These are phyloP conservation scores for Apodemia zela DNA, from an alignment of 2,888 invertebrate species.

Conservation along the genomic window DNA sequence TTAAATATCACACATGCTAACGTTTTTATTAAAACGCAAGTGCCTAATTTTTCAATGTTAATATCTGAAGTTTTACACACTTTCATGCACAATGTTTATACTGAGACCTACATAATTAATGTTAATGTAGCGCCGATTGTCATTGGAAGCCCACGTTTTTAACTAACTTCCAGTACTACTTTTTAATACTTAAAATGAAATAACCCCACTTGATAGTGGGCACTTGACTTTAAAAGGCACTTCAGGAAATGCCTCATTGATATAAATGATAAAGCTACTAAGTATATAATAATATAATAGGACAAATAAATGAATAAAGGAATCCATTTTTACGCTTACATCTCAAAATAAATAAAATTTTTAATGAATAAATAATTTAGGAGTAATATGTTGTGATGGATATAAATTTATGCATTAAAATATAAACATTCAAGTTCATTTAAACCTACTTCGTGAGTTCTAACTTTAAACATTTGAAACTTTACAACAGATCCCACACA, in stretches of 20 bases:
- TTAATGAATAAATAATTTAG: neutral
- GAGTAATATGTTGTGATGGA: neutral
- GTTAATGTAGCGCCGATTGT: neutral
- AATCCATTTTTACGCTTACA: neutral
- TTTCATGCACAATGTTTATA: neutral
- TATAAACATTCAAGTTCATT: neutral
- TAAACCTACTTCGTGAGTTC: conserved; percentile 7
- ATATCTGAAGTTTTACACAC: neutral
- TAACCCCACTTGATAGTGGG: neutral
- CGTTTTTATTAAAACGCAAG: neutral
- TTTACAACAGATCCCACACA: conserved; percentile 9
- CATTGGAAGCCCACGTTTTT: conserved; percentile 8
- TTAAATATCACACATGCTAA: neutral
- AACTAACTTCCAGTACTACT: conserved; percentile 11
- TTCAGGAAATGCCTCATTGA: neutral
- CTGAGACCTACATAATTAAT: neutral
- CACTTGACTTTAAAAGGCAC: conserved; percentile 1
- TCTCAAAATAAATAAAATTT: neutral
- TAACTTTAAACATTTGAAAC: conserved; percentile 13
- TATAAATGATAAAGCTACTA: neutral
- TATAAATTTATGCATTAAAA: neutral
- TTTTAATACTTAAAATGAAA: conserved; percentile 5
- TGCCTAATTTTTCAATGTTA: neutral
- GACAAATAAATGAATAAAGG: neutral
- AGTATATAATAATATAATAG: conserved; percentile 2